Base-by-base conservation (phyloP, 1,140 invertebrate genomes). In the Drosophila kepulauana region DNA sequence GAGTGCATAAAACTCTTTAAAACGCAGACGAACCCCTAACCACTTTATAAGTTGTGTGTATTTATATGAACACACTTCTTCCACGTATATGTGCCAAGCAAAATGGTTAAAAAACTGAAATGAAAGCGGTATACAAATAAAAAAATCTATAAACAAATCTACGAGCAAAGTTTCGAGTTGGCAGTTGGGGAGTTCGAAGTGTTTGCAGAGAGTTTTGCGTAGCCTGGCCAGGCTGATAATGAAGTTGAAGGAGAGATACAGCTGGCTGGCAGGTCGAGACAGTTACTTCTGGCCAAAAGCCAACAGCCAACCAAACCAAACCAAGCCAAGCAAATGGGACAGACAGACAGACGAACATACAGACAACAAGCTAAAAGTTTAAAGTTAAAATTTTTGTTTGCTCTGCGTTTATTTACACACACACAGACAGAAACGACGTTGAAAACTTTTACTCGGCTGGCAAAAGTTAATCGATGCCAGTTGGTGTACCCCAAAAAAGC, bases 391-490 rank as follows among this genome's bases (percentile, higher is more conserved):
- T 74, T 62, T 62, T 28, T 70, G 66, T 75, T 74, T 69, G 71
- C 49, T 61, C 13, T 74, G 41, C 65, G 79, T 54, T 81, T 81
- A 79, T 81, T 82, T 82, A 62, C 75, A 62, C 71, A 57, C 20
- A 20, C 20, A 25, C 20, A 25, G 20, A 25, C 3, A n/a, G 2
- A 57, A 65, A 79, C 20, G 75, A 73, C 38, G 64, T 33, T 35
- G 25, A 59, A 25, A 72, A 81, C 75, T 81, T 58, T 64, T 74
- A 59, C 49, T 77, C 51, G 54, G 52, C 41, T n/a, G 56, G 64
- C 75, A 74, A 85, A 88, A 88, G 85, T 88, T 88, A 89, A 88
- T 89, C 85, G 85, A 85, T 85, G 85, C 78, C 78, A 74, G 81
- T 75, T 75, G 72, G 65, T 51, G 30, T 52, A 73, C 63, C 61